Percentiles rank a stretch among this genome's conserved stretches.
Evolutionary conservation across 1,140 invertebrate species (phyloP).

Genomic region (Triops longicaudatus): DNA sequence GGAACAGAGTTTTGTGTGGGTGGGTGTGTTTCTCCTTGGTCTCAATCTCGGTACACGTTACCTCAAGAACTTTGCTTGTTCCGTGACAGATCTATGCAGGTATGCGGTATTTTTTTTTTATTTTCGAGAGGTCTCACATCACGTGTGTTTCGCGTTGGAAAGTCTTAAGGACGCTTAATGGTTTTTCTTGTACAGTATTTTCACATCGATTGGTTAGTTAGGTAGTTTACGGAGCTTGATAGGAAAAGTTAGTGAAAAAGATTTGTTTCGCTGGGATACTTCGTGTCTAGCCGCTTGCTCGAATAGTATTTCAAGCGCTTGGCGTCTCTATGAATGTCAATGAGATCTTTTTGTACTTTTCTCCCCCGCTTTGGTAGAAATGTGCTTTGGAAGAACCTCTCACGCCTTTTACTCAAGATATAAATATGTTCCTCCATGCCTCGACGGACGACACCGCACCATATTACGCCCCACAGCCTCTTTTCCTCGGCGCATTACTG

Average conservation of each 20-base stretch:
- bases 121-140: not conserved
- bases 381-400: not conserved
- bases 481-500: not conserved
- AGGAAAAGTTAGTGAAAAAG: not conserved
- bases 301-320: not conserved
- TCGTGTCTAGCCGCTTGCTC: not conserved
- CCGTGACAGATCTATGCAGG: not conserved
- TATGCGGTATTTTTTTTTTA: not conserved
- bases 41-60: not conserved
- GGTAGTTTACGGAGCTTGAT: not conserved
- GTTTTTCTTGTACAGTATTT: not conserved
- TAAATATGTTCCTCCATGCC: not conserved
- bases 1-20: not conserved
- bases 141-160: not conserved
- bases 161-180: not conserved
- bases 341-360: not conserved
- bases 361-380: not conserved
- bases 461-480: not conserved
- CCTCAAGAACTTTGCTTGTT: not conserved
- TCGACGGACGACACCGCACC: slow-evolving; percentile 3
- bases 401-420: not conserved
- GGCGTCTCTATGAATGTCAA: slow-evolving; percentile 6
- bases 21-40: not conserved
- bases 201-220: not conserved
- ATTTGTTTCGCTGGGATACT: not conserved